These are phyloP conservation scores for Achlya flavicornis DNA, from an alignment of 2,888 invertebrate species.

Conservation along the genomic window DNA sequence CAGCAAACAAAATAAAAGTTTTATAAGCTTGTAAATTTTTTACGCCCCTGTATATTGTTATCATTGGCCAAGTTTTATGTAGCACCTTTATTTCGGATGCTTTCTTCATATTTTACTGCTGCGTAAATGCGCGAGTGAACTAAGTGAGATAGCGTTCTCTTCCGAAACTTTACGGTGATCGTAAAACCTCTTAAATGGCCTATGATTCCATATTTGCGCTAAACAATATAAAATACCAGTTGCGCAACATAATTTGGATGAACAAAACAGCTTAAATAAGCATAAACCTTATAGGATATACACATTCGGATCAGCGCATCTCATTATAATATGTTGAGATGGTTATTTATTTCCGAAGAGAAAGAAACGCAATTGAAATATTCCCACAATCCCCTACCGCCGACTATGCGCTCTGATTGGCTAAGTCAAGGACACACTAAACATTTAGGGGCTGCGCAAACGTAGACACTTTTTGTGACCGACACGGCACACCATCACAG, in stretches of 20 bases:
- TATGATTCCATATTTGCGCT: conserved; percentile 38
- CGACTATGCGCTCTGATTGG: no score
- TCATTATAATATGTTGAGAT: no score
- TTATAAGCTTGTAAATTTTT: conserved; percentile 44
- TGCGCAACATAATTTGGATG: conserved; percentile 14
- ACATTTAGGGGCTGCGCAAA: no score
- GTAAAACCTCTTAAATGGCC: conserved; percentile 50
- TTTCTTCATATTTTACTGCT: conserved; percentile 54
- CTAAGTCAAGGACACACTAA: no score
- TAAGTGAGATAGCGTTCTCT: conserved; percentile 45
- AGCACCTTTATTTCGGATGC: conserved; percentile 54
- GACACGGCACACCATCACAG: no score
- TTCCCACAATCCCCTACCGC: no score
- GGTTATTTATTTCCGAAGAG: no score
- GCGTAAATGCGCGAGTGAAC: conserved; percentile 53
- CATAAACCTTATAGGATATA: not conserved
- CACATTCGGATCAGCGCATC: no score
- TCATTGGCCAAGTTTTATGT: conserved; percentile 49
- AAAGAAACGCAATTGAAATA: no score
- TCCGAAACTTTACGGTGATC: conserved; percentile 40
- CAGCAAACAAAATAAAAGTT: conserved; percentile 20
- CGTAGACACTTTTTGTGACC: no score
- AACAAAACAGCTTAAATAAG: conserved; percentile 1
- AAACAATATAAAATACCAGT: conserved; percentile 36
- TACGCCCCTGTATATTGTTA: conserved; percentile 48